A percentile compares a stretch with the other conserved stretches of the same genome.
Conservation (phyloP, 2,113 vertebrate genomes). For the Phylloscopus trochilus region DNA sequence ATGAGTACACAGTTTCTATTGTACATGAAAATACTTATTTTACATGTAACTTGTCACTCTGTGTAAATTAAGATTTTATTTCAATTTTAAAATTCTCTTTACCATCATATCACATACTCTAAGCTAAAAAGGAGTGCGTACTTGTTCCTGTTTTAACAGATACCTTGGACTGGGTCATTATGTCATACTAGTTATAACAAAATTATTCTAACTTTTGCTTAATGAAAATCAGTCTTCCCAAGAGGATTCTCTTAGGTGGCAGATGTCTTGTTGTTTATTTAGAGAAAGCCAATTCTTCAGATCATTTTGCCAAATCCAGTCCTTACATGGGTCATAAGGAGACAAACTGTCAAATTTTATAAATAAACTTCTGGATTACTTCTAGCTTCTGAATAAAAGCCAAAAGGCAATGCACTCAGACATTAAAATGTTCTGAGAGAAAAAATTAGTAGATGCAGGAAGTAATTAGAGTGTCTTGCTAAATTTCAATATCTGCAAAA, state of each 20-base stretch:
- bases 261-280: background rate
- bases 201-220: background rate
- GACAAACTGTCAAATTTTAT: constrained; percentile 9
- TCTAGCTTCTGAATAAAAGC: constrained; percentile 13
- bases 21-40: background rate
- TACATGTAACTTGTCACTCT: background rate
- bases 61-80: background rate
- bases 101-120: background rate
- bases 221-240: background rate
- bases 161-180: background rate
- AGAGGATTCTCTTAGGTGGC: background rate
- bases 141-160: background rate
- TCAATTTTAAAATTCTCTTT: background rate
- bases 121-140: background rate
- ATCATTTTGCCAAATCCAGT: background rate
- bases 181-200: background rate
- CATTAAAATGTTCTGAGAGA: background rate
- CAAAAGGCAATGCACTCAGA: background rate
- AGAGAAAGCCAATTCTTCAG: background rate
- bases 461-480: constrained; percentile 3
- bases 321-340: background rate
- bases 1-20: background rate
- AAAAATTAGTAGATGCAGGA: background rate
- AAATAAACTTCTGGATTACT: constrained; percentile 39
- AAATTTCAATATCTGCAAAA: background rate